A percentile compares a stretch with the other conserved stretches of the same genome.
Evolutionary conservation across 2,113 vertebrate genomes (phyloP).

Genomic region (Ochotona curzoniae): DNA sequence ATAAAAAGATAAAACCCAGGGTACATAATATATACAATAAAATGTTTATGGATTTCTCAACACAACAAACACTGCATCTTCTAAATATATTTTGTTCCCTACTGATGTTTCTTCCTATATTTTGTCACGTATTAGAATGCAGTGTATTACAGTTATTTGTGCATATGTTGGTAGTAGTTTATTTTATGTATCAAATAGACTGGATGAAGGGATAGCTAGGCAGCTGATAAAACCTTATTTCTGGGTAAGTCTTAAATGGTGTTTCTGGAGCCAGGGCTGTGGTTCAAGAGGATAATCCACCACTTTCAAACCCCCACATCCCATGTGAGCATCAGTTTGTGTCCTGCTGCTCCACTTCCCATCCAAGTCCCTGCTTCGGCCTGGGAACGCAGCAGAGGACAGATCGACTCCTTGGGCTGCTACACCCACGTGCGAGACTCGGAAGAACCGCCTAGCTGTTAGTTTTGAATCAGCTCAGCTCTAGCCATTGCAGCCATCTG

Average conservation of each 20-base stretch:
- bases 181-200: neutral
- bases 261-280: neutral
- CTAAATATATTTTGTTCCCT: neutral
- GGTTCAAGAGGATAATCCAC: too few relatives aligned
- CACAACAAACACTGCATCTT: neutral
- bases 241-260: neutral
- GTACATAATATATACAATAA: constrained; percentile 7
- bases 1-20: constrained; percentile 25
- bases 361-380: too few relatives aligned
- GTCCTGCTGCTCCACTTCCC: too few relatives aligned
- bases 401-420: too few relatives aligned
- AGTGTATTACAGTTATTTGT: neutral
- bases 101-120: neutral
- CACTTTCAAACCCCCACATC: too few relatives aligned
- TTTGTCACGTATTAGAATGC: neutral
- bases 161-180: neutral
- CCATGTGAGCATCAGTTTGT: too few relatives aligned
- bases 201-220: neutral
- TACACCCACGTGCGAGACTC: too few relatives aligned
- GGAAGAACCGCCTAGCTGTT: too few relatives aligned
- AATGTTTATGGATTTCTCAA: neutral
- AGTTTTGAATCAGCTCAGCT: too few relatives aligned
- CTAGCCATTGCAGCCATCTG: too few relatives aligned
- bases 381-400: too few relatives aligned
- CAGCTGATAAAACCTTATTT: neutral